Evolutionary conservation across 2,797 vertebrate species (phyloP).

Genomic region (Sebastes taczanowskii): DNA sequence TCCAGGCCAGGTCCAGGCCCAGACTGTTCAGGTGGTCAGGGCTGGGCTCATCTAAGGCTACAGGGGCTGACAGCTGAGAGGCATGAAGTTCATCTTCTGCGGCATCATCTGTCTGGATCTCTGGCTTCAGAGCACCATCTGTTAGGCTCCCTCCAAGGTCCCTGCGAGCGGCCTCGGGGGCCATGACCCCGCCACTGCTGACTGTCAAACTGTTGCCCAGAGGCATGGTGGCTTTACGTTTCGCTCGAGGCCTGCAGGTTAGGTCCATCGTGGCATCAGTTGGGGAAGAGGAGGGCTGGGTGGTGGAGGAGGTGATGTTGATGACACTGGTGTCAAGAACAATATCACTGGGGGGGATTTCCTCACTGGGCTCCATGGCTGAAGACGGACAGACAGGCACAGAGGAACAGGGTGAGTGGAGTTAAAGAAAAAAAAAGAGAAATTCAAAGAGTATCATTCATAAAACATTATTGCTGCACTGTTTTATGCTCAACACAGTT

Average conservation of each 20-base stretch:
- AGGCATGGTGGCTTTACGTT: slow-evolving; percentile 44
- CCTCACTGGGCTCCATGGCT: slow-evolving; percentile 56
- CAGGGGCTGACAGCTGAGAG: slow-evolving; percentile 31
- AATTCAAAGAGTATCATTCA: not conserved
- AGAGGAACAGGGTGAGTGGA: not conserved
- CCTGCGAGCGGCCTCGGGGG: not conserved
- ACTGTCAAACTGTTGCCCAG: not conserved
- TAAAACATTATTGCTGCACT: not conserved
- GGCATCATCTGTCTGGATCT: slow-evolving; percentile 38
- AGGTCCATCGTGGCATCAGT: slow-evolving; percentile 65
- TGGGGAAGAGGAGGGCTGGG: slow-evolving; percentile 25
- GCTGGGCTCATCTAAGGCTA: slow-evolving; percentile 50
- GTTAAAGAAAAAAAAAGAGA: not conserved
- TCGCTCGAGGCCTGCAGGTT: slow-evolving; percentile 56
- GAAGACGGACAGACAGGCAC: not conserved
- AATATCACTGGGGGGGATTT: slow-evolving; percentile 27
- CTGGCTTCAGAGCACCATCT: slow-evolving; percentile 58
- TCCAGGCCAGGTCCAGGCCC: slow-evolving; percentile 74
- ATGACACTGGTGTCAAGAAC: slow-evolving; percentile 15
- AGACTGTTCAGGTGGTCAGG: slow-evolving; percentile 62
- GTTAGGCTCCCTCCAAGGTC: slow-evolving; percentile 28
- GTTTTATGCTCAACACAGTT: not conserved
- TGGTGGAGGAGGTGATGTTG: slow-evolving; percentile 3
- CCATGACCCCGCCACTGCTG: not conserved
- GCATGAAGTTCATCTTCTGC: slow-evolving; percentile 41